These are phyloP conservation scores for Platalea minor DNA, from an alignment of 2,797 vertebrate species.

Conservation along the genomic window DNA sequence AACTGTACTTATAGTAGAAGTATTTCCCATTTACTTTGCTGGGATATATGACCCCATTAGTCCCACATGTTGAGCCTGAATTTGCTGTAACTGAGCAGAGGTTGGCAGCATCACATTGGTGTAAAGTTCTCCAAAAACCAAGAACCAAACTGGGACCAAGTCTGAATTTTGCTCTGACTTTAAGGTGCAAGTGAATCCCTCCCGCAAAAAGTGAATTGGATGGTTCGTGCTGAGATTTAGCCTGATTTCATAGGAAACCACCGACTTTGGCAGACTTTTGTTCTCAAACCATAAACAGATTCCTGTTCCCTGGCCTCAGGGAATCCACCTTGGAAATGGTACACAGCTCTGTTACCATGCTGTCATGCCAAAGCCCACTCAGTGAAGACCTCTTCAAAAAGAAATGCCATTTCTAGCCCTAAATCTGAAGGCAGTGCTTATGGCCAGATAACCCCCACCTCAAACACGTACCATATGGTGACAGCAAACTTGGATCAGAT, in stretches of 20 bases:
- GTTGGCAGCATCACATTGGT: neutral
- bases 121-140: neutral
- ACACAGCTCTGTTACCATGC: neutral
- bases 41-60: neutral
- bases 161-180: neutral
- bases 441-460: neutral
- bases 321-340: neutral
- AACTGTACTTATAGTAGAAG: neutral
- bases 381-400: neutral
- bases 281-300: neutral
- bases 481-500: neutral
- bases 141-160: neutral
- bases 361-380: neutral
- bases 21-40: neutral
- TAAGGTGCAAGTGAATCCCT: neutral
- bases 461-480: neutral
- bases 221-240: neutral
- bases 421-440: neutral
- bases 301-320: neutral
- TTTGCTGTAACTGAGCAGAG: neutral
- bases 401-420: neutral
- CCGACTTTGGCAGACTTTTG: neutral
- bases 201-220: neutral
- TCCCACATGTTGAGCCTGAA: neutral
- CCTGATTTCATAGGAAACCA: neutral